Evolutionary conservation across 2,888 invertebrate genomes (phyloP).

Genomic region (Cyclophora albipunctata): DNA sequence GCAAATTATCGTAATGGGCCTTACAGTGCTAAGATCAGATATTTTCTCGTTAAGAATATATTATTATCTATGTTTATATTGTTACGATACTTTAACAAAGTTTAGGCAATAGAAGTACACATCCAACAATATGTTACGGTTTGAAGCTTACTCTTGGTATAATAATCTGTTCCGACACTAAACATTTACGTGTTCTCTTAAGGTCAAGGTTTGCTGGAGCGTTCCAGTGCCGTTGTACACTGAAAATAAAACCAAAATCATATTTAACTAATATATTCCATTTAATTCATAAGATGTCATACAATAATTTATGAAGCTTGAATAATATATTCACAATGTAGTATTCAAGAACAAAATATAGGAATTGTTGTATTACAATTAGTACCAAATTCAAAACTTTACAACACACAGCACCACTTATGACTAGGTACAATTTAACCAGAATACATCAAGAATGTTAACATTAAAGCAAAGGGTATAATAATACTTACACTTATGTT

Average conservation of each 20-base stretch:
- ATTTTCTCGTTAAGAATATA: slow-evolving; percentile 17
- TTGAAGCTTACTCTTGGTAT: slow-evolving; percentile 46
- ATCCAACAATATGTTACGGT: slow-evolving; percentile 43
- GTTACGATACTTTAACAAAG: slow-evolving; percentile 32
- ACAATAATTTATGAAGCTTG: slow-evolving; percentile 1
- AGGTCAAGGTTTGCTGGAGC: slow-evolving; percentile 43
- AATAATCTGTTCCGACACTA: slow-evolving; percentile 47
- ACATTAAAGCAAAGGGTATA: slow-evolving; percentile 16
- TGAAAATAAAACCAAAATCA: slow-evolving; percentile 44
- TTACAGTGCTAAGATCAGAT: slow-evolving; percentile 53
- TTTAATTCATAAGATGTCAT: slow-evolving; percentile 3
- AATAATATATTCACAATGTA: slow-evolving; percentile 1
- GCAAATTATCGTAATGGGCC: neutral
- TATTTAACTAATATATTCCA: slow-evolving; percentile 4
- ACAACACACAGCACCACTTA: slow-evolving; percentile 11
- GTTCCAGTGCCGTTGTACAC: slow-evolving; percentile 60
- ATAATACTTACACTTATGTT: slow-evolving; percentile 61
- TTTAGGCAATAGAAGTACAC: slow-evolving; percentile 37
- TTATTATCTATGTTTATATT: slow-evolving; percentile 7
- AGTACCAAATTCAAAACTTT: neutral
- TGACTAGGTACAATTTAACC: neutral
- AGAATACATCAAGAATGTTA: slow-evolving; percentile 11
- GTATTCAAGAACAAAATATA: slow-evolving; percentile 2
- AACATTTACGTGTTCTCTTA: slow-evolving; percentile 30
- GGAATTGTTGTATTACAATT: neutral